phyloP scores from a whole-genome alignment of 1,140 invertebrate genomes.

The Sesamia nonagrioides region DNA sequence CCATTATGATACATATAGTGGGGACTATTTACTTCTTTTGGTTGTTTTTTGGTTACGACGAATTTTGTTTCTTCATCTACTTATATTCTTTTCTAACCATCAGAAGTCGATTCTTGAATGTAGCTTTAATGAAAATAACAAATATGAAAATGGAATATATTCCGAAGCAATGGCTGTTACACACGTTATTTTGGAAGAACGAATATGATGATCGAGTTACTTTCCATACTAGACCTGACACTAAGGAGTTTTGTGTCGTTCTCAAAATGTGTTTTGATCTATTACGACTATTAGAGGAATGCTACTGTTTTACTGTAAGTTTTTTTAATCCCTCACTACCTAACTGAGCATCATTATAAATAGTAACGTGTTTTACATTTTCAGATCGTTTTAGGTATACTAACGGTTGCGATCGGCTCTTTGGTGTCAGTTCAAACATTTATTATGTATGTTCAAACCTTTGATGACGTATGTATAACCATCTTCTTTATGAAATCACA shows the following conservation, averaged over 20 bases:
- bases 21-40: slow-evolving; percentile 56
- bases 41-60: slow-evolving; percentile 62
- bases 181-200: slow-evolving; percentile 65
- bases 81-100: slow-evolving; percentile 57
- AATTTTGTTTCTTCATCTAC: slow-evolving; percentile 56
- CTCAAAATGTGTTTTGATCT: slow-evolving; percentile 63
- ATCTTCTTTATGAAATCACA: too few species aligned
- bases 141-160: slow-evolving; percentile 61
- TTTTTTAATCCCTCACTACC: neutral
- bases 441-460: slow-evolving; percentile 53
- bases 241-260: slow-evolving; percentile 58
- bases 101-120: slow-evolving; percentile 68
- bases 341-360: too few species aligned
- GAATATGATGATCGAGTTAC: slow-evolving; percentile 62
- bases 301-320: slow-evolving; percentile 68
- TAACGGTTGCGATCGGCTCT: slow-evolving; percentile 51
- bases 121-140: slow-evolving; percentile 68
- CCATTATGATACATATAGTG: slow-evolving; percentile 53
- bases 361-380: slow-evolving; percentile 29
- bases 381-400: slow-evolving; percentile 54
- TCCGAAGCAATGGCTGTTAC: slow-evolving; percentile 64
- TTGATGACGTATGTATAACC: slow-evolving; percentile 45
- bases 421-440: slow-evolving; percentile 57
- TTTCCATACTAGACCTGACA: slow-evolving; percentile 59
- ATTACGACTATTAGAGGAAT: slow-evolving; percentile 53